phyloP scores from a whole-genome alignment of 2,888 invertebrate genomes.

The Baronia brevicornis region DNA sequence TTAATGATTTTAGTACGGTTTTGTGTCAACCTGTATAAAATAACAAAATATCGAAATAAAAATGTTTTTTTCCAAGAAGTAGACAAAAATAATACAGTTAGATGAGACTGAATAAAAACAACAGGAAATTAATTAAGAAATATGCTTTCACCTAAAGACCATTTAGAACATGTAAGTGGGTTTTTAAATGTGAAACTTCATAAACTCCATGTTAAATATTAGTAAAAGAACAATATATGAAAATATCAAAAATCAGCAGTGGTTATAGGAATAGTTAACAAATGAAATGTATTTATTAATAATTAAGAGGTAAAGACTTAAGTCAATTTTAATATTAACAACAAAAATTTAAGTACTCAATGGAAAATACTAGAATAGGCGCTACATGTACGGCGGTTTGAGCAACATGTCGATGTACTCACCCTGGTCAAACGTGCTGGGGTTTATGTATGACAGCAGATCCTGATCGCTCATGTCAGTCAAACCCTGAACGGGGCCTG shows the following conservation, averaged over 20 bases:
- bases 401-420: slow-evolving; percentile 58
- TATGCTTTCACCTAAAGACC: too few relatives aligned
- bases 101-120: too few relatives aligned
- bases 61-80: too few relatives aligned
- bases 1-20: too few relatives aligned
- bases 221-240: too few relatives aligned
- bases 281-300: slow-evolving; percentile 23
- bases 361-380: too few relatives aligned
- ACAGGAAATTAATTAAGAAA: too few relatives aligned
- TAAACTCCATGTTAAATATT: background rate
- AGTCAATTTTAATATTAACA: too few relatives aligned
- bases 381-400: slow-evolving; percentile 16
- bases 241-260: slow-evolving; percentile 37
- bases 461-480: slow-evolving; percentile 92
- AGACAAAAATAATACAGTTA: too few relatives aligned
- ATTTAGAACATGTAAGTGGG: background rate
- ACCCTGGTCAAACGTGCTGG: slow-evolving; percentile 91
- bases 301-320: slow-evolving; percentile 7
- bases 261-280: slow-evolving; percentile 52
- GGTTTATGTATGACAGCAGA: slow-evolving; percentile 91
- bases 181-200: background rate
- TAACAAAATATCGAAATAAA: too few relatives aligned
- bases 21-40: too few relatives aligned
- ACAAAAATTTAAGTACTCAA: too few relatives aligned
- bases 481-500: slow-evolving; percentile 81